Evolutionary conservation across 2,797 vertebrate genomes (phyloP).

Genomic region (Austrolebias charrua): DNA sequence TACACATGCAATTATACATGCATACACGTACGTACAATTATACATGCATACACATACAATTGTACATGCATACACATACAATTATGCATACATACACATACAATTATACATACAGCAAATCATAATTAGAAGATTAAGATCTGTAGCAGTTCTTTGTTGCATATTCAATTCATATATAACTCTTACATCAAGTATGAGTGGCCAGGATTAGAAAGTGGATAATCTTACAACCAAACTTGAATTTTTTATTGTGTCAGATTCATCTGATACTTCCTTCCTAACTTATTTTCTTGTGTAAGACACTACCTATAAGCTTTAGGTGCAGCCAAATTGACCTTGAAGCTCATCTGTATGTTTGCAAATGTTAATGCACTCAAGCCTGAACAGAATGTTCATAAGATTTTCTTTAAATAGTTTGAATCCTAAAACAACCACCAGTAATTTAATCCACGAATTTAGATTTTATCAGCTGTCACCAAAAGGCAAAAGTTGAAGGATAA

Average conservation of each 20-base stretch:
- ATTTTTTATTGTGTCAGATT: constrained; percentile 46
- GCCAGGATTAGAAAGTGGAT: constrained; percentile 30
- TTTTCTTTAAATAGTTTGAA: constrained; percentile 1
- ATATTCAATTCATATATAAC: constrained; percentile 37
- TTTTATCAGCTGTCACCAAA: neutral
- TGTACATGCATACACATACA: too few relatives aligned
- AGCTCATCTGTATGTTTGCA: constrained; percentile 22
- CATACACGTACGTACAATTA: too few relatives aligned
- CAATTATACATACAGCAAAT: too few relatives aligned
- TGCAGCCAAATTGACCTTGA: constrained; percentile 38
- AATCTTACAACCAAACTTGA: constrained; percentile 31
- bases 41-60: too few relatives aligned
- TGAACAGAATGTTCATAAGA: neutral
- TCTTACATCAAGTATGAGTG: constrained; percentile 11
- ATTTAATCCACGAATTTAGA: neutral
- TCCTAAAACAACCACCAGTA: too few relatives aligned
- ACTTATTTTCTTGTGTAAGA: constrained; percentile 48
- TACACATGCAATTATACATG: too few relatives aligned
- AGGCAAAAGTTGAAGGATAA: too few relatives aligned
- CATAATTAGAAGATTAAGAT: constrained; percentile 52
- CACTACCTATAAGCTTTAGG: constrained; percentile 40
- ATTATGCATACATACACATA: too few relatives aligned
- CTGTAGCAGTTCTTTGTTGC: constrained; percentile 50
- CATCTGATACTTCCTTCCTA: constrained; percentile 56
- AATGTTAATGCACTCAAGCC: constrained; percentile 23